Evolutionary conservation across 2,888 invertebrate genomes (phyloP), one percentile per base, ranked within the genome.

Genomic region (Eledone cirrhosa): DNA sequence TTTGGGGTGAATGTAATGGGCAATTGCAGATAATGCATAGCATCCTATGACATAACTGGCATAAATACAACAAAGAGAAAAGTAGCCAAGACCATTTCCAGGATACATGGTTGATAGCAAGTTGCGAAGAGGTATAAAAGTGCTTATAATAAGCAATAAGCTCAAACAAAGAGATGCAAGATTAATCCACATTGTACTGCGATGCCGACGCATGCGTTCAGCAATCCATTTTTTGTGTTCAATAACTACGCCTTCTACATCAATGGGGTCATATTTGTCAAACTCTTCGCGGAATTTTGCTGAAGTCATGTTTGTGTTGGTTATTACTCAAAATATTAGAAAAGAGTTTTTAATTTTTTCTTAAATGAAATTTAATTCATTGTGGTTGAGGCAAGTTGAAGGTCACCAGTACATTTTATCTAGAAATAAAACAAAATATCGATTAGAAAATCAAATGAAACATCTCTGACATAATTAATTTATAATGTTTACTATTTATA

Each of bases 1-100:
- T 80, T 88, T 88, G 19, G 87, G 87, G 27, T 85, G 80, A 65
- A 86, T 83, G 77, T 86, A 84, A 80, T 85, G 84, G 31, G 86
- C 84, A n/a, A 87, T 82, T 81, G 83, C 81, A 4, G 85, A 82
- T 0, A 86, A 84, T 48, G 84, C 80, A 27, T 86, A 80, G 80
- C 86, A 87, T 31, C 88, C 88, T 27, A 88, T 80, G 7, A 87
- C 83, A 80, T 87, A 88, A 59, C 81, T 82, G 33, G 82, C 81
- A 77, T 88, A 88, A 84, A 88, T 86, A n/a, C 83, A 82, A 27
- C 85, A 85, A 41, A 88, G 78, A 33, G 86, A 86, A 48, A 87
- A 81, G 48, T 85, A 86, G 13, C 86, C 88, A 48, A 88, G 80
- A 24, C 76, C 76, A 11, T 48, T 76, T 11, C 29, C 41, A n/a